A percentile compares a stretch with the other conserved stretches of the same genome.
Conservation (phyloP, 53 echinoderm and acorn worm genomes). For the Paracentrotus lividus region DNA sequence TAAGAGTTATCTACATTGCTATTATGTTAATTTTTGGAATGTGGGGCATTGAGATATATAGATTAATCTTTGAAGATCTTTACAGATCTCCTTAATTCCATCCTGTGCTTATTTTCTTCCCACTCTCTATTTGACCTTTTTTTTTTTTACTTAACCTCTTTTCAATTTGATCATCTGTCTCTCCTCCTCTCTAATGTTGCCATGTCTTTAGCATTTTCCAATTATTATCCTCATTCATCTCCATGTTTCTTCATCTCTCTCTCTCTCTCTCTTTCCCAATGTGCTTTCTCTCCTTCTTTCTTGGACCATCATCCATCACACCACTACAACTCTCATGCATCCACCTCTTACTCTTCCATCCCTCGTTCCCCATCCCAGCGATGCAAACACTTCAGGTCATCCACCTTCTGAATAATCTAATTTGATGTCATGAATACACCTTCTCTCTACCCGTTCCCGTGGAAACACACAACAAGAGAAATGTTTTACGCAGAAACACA, state of each 20-base stretch:
- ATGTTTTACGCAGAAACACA: conserved; percentile 42
- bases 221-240: neutral
- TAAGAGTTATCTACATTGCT: too few relatives aligned
- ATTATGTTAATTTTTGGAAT: too few relatives aligned
- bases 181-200: neutral
- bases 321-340: neutral
- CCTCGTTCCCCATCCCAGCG: neutral
- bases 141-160: too few relatives aligned
- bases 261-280: neutral
- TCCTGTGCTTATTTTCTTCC: too few relatives aligned
- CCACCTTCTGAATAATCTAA: conserved; percentile 52
- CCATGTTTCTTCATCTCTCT: neutral
- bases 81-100: neutral
- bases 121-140: too few relatives aligned
- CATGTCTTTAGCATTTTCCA: neutral
- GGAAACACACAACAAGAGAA: conserved; percentile 53
- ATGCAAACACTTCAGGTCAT: conserved; percentile 47
- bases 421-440: conserved; percentile 63
- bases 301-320: neutral
- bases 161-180: neutral
- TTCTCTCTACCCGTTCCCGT: conserved; percentile 47
- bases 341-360: neutral
- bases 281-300: neutral
- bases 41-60: too few relatives aligned
- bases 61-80: neutral